Conservation (phyloP, 2,113 vertebrate genomes). For the Prinia subflava region DNA sequence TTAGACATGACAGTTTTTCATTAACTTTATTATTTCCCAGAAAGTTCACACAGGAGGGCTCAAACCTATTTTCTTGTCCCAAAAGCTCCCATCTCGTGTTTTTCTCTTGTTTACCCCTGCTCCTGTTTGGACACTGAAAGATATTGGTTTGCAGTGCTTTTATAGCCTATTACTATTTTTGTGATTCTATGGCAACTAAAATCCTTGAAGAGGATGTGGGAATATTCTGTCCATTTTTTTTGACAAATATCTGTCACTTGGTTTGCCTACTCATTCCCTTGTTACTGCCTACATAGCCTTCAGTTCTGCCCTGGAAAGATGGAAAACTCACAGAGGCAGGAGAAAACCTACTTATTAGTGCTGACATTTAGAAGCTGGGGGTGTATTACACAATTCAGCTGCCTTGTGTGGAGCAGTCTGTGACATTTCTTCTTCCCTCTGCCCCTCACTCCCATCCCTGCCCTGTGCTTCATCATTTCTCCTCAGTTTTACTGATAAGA, state of each 20-base stretch:
- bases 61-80: not conserved
- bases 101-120: not conserved
- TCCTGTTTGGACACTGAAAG: not conserved
- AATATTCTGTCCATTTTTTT: constrained; percentile 5
- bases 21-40: constrained; percentile 10
- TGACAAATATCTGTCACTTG: constrained; percentile 40
- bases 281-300: not conserved
- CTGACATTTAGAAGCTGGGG: constrained; percentile 37
- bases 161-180: not conserved
- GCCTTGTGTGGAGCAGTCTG: not conserved
- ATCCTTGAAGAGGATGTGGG: not conserved
- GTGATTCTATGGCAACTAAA: constrained; percentile 18
- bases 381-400: not conserved
- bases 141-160: not conserved
- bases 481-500: not conserved
- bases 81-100: not conserved
- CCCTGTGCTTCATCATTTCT: not conserved
- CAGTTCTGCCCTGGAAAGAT: not conserved
- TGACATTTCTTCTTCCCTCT: not conserved
- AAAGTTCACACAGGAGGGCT: not conserved
- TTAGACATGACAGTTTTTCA: constrained; percentile 1
- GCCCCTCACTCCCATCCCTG: not conserved
- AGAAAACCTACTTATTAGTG: not conserved
- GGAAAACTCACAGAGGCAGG: not conserved
- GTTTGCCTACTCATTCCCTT: constrained; percentile 39